Conservation (phyloP, 2,888 invertebrate species). For the Dicyrtoma fusca region DNA sequence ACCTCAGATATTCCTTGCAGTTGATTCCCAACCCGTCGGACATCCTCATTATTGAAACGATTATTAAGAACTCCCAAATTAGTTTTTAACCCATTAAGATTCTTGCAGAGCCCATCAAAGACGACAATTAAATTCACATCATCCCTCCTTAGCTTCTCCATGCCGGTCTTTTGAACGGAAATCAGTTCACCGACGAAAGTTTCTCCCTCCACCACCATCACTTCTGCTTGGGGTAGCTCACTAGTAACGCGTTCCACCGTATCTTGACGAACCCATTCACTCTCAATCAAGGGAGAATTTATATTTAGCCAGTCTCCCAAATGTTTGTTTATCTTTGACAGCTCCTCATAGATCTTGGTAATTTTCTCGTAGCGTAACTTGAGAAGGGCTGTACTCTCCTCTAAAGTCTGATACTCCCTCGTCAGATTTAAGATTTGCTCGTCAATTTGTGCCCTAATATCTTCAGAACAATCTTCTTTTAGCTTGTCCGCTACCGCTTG, state of each 20-base stretch:
- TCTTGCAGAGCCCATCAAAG: slow-evolving; percentile 30
- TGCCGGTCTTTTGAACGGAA: slow-evolving; percentile 19
- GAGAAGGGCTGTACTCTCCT: slow-evolving; percentile 25
- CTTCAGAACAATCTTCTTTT: slow-evolving; percentile 52
- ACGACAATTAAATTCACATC: slow-evolving; percentile 27
- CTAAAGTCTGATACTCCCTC: slow-evolving; percentile 44
- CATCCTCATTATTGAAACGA: slow-evolving; percentile 2
- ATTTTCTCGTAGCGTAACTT: slow-evolving; percentile 29
- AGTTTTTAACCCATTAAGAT: slow-evolving; percentile 24
- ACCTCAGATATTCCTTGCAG: slow-evolving; percentile 17
- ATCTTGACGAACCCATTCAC: slow-evolving; percentile 12
- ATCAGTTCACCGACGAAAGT: slow-evolving; percentile 16
- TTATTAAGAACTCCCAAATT: slow-evolving; percentile 29
- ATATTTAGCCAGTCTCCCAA: slow-evolving; percentile 18
- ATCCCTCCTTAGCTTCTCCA: slow-evolving; percentile 25
- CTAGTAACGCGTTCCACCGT: slow-evolving; percentile 8
- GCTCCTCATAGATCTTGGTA: slow-evolving; percentile 7
- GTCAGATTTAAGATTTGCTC: slow-evolving; percentile 41
- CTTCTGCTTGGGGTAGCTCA: slow-evolving; percentile 14
- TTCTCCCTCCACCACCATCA: slow-evolving; percentile 13
- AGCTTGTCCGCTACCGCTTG: slow-evolving; percentile 46
- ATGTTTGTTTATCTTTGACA: slow-evolving; percentile 11
- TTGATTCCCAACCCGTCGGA: not conserved
- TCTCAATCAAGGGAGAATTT: not conserved
- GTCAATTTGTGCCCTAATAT: slow-evolving; percentile 49